Conservation (phyloP, 2,797 vertebrate species). For the Coreius guichenoti region DNA sequence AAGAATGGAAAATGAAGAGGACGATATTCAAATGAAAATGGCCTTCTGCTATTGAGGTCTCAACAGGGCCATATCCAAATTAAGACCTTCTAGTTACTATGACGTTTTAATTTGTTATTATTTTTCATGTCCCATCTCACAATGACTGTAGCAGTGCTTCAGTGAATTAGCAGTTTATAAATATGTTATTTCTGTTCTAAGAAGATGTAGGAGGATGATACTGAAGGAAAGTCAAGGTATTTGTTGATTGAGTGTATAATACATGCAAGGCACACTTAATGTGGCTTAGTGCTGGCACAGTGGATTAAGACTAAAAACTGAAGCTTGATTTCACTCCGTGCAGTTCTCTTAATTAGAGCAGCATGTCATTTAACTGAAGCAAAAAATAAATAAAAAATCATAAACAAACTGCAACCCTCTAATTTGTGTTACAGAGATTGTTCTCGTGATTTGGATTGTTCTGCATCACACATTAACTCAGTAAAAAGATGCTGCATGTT, state of each 20-base stretch:
- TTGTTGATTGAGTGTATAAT: neutral
- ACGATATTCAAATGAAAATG: neutral
- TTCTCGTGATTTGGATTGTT: slow-evolving; percentile 29
- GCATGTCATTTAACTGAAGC: slow-evolving; percentile 25
- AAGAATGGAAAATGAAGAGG: neutral
- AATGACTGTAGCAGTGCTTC: neutral
- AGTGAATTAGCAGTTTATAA: neutral
- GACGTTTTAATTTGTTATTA: slow-evolving; percentile 10
- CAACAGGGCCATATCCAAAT: neutral
- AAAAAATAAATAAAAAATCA: neutral
- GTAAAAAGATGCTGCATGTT: neutral
- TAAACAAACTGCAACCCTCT: slow-evolving; percentile 32
- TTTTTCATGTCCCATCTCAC: neutral
- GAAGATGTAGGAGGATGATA: neutral
- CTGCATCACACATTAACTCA: slow-evolving; percentile 21
- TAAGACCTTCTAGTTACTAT: neutral
- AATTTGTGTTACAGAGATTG: slow-evolving; percentile 49
- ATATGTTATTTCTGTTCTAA: neutral
- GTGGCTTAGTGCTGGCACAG: slow-evolving; percentile 10
- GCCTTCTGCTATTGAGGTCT: neutral
- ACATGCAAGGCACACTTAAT: neutral
- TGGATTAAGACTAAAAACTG: slow-evolving; percentile 2
- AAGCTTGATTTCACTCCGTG: neutral
- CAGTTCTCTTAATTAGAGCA: slow-evolving; percentile 28
- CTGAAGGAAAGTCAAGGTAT: neutral